Evolutionary conservation across 1,140 invertebrate species (phyloP).

Genomic region (Potamilus streckersoni): DNA sequence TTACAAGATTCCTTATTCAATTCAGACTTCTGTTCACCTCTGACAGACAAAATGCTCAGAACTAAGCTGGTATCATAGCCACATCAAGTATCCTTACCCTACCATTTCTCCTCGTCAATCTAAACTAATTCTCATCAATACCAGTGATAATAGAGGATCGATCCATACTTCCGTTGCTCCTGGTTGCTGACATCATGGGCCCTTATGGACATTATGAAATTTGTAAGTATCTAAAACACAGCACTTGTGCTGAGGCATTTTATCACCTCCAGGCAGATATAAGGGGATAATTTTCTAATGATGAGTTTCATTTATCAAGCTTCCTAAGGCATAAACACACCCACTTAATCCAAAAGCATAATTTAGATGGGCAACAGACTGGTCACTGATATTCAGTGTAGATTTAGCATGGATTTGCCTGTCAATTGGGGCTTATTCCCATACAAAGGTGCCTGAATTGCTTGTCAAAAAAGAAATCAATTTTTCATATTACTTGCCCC

Average conservation of each 20-base stretch:
- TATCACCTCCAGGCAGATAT: constrained; percentile 28
- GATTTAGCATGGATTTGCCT: too few species aligned
- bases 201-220: constrained; percentile 12
- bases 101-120: too few species aligned
- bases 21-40: too few species aligned
- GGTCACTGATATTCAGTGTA: constrained; percentile 1
- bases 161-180: constrained; percentile 8
- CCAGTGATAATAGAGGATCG: constrained; percentile 22
- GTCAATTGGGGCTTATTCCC: constrained; percentile 30
- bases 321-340: constrained; percentile 18
- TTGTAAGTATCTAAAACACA: constrained; percentile 31
- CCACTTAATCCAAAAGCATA: constrained; percentile 25
- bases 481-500: too few species aligned
- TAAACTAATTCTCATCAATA: constrained; percentile 27
- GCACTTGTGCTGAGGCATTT: constrained; percentile 23
- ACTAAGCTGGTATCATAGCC: too few species aligned
- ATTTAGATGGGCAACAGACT: constrained; percentile 18
- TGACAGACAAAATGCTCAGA: too few species aligned
- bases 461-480: too few species aligned
- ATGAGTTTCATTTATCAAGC: constrained; percentile 33
- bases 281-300: constrained; percentile 38
- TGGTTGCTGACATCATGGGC: constrained; percentile 2
- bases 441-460: too few species aligned
- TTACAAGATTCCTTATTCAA: too few species aligned
- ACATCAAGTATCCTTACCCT: too few species aligned